Evolutionary conservation across 1,140 invertebrate genomes (phyloP).

Genomic region (Amyelois transitella): DNA sequence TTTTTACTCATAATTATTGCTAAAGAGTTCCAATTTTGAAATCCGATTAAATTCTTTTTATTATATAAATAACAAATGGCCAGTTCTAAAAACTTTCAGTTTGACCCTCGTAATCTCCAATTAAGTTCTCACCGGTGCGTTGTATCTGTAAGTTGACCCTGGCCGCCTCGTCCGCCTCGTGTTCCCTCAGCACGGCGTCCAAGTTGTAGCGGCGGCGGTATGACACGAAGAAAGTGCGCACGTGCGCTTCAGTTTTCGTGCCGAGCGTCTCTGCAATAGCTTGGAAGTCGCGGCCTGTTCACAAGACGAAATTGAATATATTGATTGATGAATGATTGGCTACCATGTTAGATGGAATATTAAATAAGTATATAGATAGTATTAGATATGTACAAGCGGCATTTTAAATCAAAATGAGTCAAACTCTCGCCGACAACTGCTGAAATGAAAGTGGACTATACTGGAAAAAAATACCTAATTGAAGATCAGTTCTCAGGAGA

Average conservation of each 20-base stretch:
- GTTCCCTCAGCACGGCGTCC: conserved; percentile 91
- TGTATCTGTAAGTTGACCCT: too few species aligned
- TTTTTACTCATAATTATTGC: too few species aligned
- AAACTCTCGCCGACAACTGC: not conserved
- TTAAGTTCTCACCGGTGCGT: conserved; percentile 50
- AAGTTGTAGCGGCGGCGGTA: conserved; percentile 93
- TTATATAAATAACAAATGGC: too few species aligned
- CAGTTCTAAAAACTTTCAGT: too few species aligned
- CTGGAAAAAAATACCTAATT: not conserved
- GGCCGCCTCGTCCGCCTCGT: conserved; percentile 79
- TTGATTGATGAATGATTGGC: too few species aligned
- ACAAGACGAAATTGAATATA: not conserved
- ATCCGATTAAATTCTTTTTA: too few species aligned
- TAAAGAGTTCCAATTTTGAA: too few species aligned
- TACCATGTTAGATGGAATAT: too few species aligned
- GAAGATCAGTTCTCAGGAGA: too few species aligned
- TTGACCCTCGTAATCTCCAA: too few species aligned
- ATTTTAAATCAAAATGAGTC: not conserved
- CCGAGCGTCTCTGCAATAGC: conserved; percentile 96
- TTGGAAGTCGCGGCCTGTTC: conserved; percentile 81
- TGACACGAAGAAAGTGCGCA: conserved; percentile 92
- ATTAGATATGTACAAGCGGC: too few species aligned
- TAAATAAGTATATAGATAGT: too few species aligned
- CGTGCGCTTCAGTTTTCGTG: conserved; percentile 94
- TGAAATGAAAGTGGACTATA: not conserved